phyloP scores from a whole-genome alignment of 2,888 invertebrate genomes.

The Microplitis manilae region DNA sequence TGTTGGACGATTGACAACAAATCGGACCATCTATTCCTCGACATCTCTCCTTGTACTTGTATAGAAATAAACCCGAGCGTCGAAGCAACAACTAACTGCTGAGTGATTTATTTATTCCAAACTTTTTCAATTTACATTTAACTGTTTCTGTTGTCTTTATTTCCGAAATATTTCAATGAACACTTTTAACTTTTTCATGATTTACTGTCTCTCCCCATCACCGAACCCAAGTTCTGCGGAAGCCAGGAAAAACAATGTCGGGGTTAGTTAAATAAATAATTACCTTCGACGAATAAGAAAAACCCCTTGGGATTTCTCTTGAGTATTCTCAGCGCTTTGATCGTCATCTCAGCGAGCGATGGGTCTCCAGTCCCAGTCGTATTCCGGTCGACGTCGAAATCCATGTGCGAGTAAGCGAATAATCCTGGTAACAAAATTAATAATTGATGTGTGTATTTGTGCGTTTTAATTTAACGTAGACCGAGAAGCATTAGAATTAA shows the following conservation, averaged over 20 bases:
- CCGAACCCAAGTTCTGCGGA: too few relatives aligned
- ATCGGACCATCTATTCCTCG: neutral
- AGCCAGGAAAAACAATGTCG: too few relatives aligned
- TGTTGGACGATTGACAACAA: conserved; percentile 19
- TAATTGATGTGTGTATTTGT: conserved; percentile 10
- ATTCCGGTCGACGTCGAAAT: conserved; percentile 83
- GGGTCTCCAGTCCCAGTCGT: conserved; percentile 80
- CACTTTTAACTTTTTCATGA: neutral
- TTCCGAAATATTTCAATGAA: neutral
- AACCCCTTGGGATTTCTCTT: conserved; percentile 83
- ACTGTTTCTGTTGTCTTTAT: neutral
- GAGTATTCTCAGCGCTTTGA: conserved; percentile 80
- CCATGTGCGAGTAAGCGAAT: conserved; percentile 86
- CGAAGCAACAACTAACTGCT: conserved; percentile 12
- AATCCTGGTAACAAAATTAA: conserved; percentile 74
- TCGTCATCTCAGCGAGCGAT: conserved; percentile 84
- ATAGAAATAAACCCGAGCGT: neutral
- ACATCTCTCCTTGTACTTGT: neutral
- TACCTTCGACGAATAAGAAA: conserved; percentile 84
- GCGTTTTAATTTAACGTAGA: neutral
- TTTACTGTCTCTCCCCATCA: neutral
- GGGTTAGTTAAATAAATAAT: conserved; percentile 50
- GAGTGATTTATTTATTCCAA: conserved; percentile 25
- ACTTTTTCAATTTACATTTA: conserved; percentile 37
- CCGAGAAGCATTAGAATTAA: neutral